These are phyloP conservation scores for Meleagris gallopavo DNA, from an alignment of 2,113 vertebrate species.

Conservation along the genomic window DNA sequence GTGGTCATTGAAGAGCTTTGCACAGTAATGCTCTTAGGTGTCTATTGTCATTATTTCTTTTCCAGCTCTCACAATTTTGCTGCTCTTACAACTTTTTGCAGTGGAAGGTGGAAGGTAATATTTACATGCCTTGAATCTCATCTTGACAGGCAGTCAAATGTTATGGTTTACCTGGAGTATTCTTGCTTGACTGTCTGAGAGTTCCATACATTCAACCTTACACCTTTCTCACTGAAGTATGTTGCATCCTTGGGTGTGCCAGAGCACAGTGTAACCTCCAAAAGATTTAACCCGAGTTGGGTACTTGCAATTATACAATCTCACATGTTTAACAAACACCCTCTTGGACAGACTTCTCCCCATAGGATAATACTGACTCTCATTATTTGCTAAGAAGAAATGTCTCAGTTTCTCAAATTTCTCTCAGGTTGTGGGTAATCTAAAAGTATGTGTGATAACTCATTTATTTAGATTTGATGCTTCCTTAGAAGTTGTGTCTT, in stretches of 20 bases:
- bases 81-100: neutral
- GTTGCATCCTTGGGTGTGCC: rapidly evolving
- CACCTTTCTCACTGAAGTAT: neutral
- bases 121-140: neutral
- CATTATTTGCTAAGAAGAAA: neutral
- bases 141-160: rapidly evolving
- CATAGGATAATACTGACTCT: neutral
- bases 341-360: neutral
- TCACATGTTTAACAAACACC: neutral
- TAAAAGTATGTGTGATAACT: neutral
- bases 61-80: neutral
- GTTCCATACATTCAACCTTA: neutral
- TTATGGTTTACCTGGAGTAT: rapidly evolving
- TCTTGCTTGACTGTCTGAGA: neutral
- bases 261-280: neutral
- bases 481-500: neutral
- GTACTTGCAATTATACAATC: neutral
- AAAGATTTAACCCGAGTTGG: neutral
- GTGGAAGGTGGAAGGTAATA: neutral
- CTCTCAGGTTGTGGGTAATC: neutral
- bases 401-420: neutral
- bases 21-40: neutral
- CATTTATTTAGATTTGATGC: neutral
- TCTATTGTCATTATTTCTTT: neutral
- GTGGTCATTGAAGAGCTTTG: neutral